Evolutionary conservation across 2,797 vertebrate genomes (phyloP), one percentile per base, ranked within the genome.

Genomic region (Cirrhinus molitorella): DNA sequence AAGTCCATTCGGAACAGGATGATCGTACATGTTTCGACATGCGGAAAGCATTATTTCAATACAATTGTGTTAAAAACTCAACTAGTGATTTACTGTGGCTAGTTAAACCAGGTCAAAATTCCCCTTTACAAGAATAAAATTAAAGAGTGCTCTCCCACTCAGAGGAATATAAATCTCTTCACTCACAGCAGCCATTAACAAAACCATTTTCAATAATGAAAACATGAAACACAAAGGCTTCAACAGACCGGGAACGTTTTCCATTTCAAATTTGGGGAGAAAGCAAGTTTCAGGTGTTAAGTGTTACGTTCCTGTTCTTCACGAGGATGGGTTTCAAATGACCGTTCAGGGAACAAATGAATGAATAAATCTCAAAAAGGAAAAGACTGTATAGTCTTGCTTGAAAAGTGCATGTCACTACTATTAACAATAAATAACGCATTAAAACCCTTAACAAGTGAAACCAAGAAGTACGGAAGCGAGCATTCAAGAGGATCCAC

Each of bases 1-100:
- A 78, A 84, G 47, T 78, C 55, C 61, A 68, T 72, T 80, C 49
- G 47, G 81, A 85, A 88, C 83, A 83, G 83, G 63, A 87, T 85
- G 87, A 88, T 77, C 68, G 59, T 82, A 83, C 83, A 87, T n/a
- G 83, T 79, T 88, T 86, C 84, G 47, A 86, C 90, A 89, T 86
- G 67, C 87, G 88, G 88, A 89, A 91, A 88, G 84, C 85, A 88
- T 90, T 89, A 88, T 77, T 84, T 70, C 67, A 87, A 71, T 74
- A 79, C 79, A 85, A 87, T 85, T 68, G 85, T 76, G 81, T 86
- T 88, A 83, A 85, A 88, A 85, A 88, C 61, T 61, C 37, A 63
- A 88, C 80, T 83, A 77, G 85, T 90, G 85, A 89, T 89, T 89
- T 89, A 87, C 66, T 85, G 85, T 72, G 70, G 66, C 81, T 85